Evolutionary conservation across 2,113 vertebrate species (phyloP).

Genomic region (Ramphastos sulfuratus): DNA sequence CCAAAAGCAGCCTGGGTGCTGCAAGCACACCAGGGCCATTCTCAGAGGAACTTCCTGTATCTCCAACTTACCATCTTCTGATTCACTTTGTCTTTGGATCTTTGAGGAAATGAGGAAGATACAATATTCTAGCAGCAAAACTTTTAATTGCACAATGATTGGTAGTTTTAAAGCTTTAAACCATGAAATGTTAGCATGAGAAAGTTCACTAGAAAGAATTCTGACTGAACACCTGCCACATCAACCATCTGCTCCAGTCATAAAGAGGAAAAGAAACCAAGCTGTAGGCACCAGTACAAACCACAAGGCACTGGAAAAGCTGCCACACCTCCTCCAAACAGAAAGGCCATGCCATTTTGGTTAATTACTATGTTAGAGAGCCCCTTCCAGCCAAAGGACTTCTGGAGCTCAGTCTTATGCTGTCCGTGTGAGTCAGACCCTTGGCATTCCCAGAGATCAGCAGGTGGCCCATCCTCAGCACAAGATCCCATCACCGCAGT

Average conservation of each 20-base stretch:
- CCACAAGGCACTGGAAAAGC: background rate
- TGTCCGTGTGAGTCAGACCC: no score
- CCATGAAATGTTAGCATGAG: background rate
- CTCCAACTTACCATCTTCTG: background rate
- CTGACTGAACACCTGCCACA: background rate
- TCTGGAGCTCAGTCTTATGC: accelerated
- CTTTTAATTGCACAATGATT: background rate
- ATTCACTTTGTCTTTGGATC: background rate
- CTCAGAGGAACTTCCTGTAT: background rate
- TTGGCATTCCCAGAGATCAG: background rate
- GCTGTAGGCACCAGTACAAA: background rate
- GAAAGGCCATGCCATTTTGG: background rate
- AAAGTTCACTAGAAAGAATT: background rate
- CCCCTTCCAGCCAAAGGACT: background rate
- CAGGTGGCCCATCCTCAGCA: background rate
- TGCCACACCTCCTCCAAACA: background rate
- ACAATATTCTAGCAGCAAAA: background rate
- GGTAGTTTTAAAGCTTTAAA: background rate
- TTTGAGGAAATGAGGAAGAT: background rate
- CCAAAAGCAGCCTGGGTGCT: background rate
- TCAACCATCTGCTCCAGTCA: background rate
- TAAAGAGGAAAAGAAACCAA: background rate
- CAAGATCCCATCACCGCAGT: background rate
- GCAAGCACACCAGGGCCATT: background rate
- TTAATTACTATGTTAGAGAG: background rate